Conservation (phyloP, 1,140 invertebrate genomes). For the Oryzaephilus surinamensis region DNA sequence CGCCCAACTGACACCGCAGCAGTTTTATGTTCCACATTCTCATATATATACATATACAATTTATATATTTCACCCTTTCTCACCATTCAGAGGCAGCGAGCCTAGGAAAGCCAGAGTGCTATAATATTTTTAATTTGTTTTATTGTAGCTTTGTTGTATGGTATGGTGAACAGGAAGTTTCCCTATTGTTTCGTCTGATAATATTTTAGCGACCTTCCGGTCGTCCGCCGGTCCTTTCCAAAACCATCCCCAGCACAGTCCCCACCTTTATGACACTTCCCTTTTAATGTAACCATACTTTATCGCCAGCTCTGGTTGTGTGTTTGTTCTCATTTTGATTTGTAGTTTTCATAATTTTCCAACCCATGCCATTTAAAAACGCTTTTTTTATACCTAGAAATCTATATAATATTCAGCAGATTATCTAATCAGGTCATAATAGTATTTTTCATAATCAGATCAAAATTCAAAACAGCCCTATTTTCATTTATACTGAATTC, state of each 20-base stretch:
- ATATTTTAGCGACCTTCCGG: constrained; percentile 18
- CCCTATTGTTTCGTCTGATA: constrained; percentile 17
- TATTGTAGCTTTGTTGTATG: constrained; percentile 16
- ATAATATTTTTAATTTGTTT: constrained; percentile 19
- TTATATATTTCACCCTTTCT: constrained; percentile 15
- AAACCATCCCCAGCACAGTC: neutral
- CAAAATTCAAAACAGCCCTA: no score
- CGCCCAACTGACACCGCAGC: constrained; percentile 7
- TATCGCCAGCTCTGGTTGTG: constrained; percentile 14
- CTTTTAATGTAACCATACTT: constrained; percentile 17
- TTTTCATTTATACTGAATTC: no score
- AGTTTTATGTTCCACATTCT: constrained; percentile 6
- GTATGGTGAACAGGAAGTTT: constrained; percentile 16
- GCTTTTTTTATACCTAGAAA: constrained; percentile 1
- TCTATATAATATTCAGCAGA: constrained; percentile 8
- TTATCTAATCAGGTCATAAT: no score
- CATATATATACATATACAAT: neutral
- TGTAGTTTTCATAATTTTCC: constrained; percentile 17
- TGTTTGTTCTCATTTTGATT: constrained; percentile 16
- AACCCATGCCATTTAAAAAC: neutral
- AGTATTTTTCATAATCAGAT: no score
- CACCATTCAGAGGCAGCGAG: constrained; percentile 7
- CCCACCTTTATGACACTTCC: constrained; percentile 15
- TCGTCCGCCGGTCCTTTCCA: constrained; percentile 2
- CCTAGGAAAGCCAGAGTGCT: constrained; percentile 6